A percentile compares a stretch with the other conserved stretches of the same genome.
These are phyloP conservation scores for Phyllostomus hastatus DNA, from an alignment of 2,113 vertebrate species.

Conservation along the genomic window DNA sequence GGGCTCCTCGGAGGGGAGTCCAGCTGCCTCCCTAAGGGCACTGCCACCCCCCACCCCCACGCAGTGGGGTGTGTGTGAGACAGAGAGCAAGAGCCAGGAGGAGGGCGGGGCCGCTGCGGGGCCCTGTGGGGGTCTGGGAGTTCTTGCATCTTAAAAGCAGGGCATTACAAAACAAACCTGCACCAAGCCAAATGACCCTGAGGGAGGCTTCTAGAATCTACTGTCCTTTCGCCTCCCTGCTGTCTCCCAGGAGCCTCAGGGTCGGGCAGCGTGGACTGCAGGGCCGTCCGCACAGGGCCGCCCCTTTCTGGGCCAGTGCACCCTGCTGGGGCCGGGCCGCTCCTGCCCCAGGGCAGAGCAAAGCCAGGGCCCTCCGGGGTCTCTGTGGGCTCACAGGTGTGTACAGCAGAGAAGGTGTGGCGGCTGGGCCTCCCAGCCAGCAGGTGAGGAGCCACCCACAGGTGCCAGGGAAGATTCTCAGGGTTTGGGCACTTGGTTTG, in stretches of 20 bases:
- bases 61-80: too few relatives aligned
- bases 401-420: neutral
- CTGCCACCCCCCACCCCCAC: neutral
- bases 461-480: neutral
- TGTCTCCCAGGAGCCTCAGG: neutral
- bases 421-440: fast-evolving
- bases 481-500: neutral
- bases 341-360: neutral
- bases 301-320: neutral
- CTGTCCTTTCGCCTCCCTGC: too few relatives aligned
- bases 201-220: neutral
- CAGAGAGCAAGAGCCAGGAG: neutral
- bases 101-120: neutral
- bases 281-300: neutral
- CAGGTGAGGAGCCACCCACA: too few relatives aligned
- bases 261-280: neutral
- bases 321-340: neutral
- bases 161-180: neutral
- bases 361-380: neutral
- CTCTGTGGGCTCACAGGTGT: neutral
- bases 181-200: too few relatives aligned
- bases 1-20: neutral
- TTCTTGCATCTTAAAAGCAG: neutral
- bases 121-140: neutral
- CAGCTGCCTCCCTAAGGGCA: too few relatives aligned